Conservation (phyloP, 2,113 vertebrate genomes). For the Acrocephalus arundinaceus region DNA sequence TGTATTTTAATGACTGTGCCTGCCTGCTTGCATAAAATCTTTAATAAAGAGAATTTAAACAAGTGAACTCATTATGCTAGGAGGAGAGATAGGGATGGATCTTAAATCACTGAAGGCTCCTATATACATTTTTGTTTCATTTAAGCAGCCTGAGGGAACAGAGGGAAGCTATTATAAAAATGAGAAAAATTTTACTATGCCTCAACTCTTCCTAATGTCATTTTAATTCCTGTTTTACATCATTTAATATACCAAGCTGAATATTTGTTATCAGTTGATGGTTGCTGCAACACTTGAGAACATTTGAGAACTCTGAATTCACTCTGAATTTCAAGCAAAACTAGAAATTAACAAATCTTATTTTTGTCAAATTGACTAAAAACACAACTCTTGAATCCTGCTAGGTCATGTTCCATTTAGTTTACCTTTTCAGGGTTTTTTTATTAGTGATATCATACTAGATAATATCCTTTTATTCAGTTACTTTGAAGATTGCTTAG, state of each 20-base stretch:
- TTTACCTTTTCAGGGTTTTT: background rate
- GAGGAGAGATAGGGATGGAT: background rate
- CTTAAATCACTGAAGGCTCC: background rate
- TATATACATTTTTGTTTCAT: background rate
- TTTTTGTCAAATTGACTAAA: background rate
- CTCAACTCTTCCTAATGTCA: background rate
- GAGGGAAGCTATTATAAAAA: background rate
- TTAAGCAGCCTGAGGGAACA: background rate
- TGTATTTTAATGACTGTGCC: background rate
- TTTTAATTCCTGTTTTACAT: background rate
- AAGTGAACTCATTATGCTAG: background rate
- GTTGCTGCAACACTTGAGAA: background rate
- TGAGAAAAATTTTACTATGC: background rate
- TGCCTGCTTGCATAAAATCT: background rate
- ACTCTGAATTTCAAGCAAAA: background rate
- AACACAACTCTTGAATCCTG: background rate
- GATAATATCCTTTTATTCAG: background rate
- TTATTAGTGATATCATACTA: background rate
- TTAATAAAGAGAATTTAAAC: conserved; percentile 6
- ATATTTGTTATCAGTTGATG: background rate
- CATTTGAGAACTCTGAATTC: background rate
- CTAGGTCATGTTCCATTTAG: background rate
- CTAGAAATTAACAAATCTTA: background rate
- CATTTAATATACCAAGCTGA: background rate
- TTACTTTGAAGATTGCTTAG: background rate